Conservation (phyloP, 2,113 vertebrate genomes). For the Gopherus flavomarginatus region DNA sequence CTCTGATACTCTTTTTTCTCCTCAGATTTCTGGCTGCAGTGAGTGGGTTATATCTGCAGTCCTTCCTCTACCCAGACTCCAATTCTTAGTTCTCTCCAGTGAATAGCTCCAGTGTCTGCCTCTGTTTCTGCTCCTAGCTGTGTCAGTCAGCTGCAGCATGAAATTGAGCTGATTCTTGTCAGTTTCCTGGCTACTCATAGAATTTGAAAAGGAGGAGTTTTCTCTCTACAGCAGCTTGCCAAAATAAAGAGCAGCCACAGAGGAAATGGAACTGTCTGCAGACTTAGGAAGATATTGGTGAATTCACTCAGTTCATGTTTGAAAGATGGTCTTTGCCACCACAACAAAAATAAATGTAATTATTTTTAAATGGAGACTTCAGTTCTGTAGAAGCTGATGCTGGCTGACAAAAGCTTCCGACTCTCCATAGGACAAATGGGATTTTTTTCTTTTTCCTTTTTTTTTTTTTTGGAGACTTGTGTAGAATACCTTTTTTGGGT, state of each 20-base stretch:
- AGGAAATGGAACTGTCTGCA: not conserved
- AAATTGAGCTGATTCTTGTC: not conserved
- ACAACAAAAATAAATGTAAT: not conserved
- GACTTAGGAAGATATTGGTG: not conserved
- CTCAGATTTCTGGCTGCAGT: not conserved
- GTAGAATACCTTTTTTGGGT: not conserved
- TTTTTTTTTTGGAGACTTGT: not conserved
- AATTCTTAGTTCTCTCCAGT: not conserved
- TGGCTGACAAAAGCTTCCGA: not conserved
- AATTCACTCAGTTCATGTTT: not conserved
- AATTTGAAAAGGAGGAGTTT: not conserved
- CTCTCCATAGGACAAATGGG: not conserved
- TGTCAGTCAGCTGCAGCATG: not conserved
- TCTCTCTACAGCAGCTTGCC: not conserved
- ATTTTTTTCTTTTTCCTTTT: not conserved
- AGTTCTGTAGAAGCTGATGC: not conserved
- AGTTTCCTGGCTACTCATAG: not conserved
- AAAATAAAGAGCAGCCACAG: not conserved
- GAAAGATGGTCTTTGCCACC: not conserved
- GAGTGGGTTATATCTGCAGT: not conserved
- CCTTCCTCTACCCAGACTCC: constrained; percentile 9
- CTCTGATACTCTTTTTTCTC: not conserved
- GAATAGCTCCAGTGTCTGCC: not conserved
- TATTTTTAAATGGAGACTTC: not conserved
- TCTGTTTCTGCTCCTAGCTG: not conserved